Percentiles rank a stretch among this genome's conserved stretches.
phyloP scores from a whole-genome alignment of 1,140 invertebrate species.

The Brachionus sp. region DNA sequence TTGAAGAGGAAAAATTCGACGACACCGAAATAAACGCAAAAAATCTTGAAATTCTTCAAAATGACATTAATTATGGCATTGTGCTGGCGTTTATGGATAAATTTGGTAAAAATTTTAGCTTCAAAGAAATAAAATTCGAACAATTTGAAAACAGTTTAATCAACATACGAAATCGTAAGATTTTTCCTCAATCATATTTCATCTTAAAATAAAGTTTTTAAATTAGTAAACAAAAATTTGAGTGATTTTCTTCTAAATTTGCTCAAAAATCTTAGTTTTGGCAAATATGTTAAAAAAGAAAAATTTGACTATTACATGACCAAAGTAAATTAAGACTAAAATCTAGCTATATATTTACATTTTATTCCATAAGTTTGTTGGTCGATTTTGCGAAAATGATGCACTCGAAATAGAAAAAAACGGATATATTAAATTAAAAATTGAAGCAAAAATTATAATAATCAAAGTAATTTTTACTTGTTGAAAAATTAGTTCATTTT shows the following conservation, averaged over 20 bases:
- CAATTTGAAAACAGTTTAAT: conserved; percentile 25
- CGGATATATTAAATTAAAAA: background rate
- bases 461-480: background rate
- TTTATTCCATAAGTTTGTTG: background rate
- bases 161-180: conserved; percentile 17
- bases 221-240: background rate
- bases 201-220: background rate
- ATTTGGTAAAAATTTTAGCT: background rate
- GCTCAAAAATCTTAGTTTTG: background rate
- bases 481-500: no score
- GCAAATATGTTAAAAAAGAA: conserved; percentile 26
- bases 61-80: conserved; percentile 30
- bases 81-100: conserved; percentile 17
- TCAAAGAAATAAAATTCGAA: background rate
- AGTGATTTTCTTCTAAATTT: conserved; percentile 20
- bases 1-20: background rate
- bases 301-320: conserved; percentile 8
- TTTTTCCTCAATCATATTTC: background rate
- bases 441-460: background rate
- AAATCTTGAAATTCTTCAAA: background rate
- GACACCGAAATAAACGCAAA: conserved; percentile 13
- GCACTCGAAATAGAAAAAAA: background rate
- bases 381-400: background rate
- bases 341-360: background rate
- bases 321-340: conserved; percentile 16